phyloP scores from a whole-genome alignment of 2,797 vertebrate genomes.

The Rallus crepitans region DNA sequence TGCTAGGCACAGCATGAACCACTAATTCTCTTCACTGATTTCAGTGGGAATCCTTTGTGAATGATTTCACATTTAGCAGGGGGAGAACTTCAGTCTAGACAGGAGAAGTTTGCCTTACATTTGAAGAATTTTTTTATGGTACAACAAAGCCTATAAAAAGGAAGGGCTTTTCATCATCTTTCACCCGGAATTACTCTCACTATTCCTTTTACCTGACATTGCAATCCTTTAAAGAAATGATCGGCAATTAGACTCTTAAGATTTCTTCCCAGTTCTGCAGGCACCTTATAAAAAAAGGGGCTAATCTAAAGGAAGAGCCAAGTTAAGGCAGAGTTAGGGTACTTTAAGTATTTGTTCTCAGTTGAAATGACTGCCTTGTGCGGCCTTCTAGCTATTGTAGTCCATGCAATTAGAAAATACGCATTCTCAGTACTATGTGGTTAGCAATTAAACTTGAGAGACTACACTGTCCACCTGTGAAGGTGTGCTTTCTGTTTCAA shows the following conservation, averaged over 20 bases:
- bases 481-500: background rate
- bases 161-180: background rate
- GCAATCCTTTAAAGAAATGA: background rate
- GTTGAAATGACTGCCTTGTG: background rate
- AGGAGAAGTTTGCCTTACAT: background rate
- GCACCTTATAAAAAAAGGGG: background rate
- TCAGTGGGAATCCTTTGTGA: background rate
- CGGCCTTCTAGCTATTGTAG: background rate
- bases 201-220: background rate
- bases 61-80: background rate
- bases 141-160: background rate
- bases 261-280: background rate
- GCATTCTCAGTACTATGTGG: background rate
- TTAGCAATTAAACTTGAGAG: background rate
- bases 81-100: background rate
- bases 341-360: background rate
- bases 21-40: background rate
- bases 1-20: background rate
- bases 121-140: background rate
- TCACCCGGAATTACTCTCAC: background rate
- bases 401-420: background rate
- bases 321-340: background rate
- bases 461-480: background rate
- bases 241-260: background rate
- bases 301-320: background rate